Evolutionary conservation across 2,113 vertebrate species (phyloP), one percentile per base, ranked within the genome.

Genomic region (Carettochelys insculpta): DNA sequence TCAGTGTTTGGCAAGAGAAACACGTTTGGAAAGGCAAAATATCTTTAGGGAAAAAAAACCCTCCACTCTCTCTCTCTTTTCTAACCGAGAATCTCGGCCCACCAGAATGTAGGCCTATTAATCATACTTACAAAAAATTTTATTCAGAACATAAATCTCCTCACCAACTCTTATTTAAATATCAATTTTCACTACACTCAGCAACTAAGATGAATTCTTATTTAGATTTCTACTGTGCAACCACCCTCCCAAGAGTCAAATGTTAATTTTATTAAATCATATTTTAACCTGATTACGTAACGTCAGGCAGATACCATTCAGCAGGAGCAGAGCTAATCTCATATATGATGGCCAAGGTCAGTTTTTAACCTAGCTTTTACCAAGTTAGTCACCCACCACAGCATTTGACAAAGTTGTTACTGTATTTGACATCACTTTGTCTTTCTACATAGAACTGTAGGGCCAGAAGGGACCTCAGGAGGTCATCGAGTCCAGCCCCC

Each of bases 1-100:
- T 86, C 85, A 48, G 41, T 88, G 43, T 8, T 92, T 95, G 93
- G 86, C 85, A 95, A 93, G 80, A 93, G 61, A 92, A 83, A 0
- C 0, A 4, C 14, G 25, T 53, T 52, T 83, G 47, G 29, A 31
- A 94, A 92, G 45, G 79, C 80, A 96, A 77, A 1, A 1, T 27
- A 52, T 85, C 86, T 92, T 90, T 90, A 95, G 12, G 50, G 54
- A 81, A 77, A 85, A 88, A 82, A n/a, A n/a, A n/a, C n/a, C n/a
- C n/a, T n/a, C 31, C 80, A 1, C 29, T 8, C 80, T 25, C 88
- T 96, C 38, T 86, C 86, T 53, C 77, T 41, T 94, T 92, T 93
- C 81, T 90, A 87, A n/a, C 82, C 22, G 50, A 83, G 95, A 61
- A 56, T 58, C 58, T 84, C 86, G 90, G 8, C 45, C 81, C 50